Base-by-base conservation (phyloP, 2,797 vertebrate species). In the Lacerta bilineata region DNA sequence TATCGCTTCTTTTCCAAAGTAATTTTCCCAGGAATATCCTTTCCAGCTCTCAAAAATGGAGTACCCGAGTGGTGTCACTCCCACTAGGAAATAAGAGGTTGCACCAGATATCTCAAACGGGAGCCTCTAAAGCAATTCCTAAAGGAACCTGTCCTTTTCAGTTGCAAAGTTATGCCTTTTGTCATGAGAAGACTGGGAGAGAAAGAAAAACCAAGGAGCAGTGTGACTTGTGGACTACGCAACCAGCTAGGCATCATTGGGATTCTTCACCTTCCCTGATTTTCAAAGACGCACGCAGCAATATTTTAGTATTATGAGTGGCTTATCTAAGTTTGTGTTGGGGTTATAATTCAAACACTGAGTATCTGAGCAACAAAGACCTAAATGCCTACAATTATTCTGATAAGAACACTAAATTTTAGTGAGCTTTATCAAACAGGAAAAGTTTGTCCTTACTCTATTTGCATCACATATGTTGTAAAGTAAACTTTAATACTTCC, bases 401-500 rank as follows among this genome's bases (percentile, higher is more conserved):
- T 29, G 68, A 69, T 69, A 69, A 39, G 29, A 41, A 68, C 59
- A 64, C 23, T 50, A 33, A 59, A 36, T 59, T 84, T 25, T 17
- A 59, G 27, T 79, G 25, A 75, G 36, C 25, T 74, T 41, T 61
- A 27, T 5, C 8, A 61, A 3, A 17, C 17, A 41, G 36, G 25
- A 50, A 83, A 83, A 33, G 13, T n/a, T 82, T 68, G 25, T 68
- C 18, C 72, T 75, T 41, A 96, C 94, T 95, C 84, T 95, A 94
- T 95, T 91, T 93, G 13, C 74, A 91, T 92, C 90, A 93, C 87
- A 94, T 93, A 91, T 94, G 95, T 91, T 94, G 94, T 92, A 92
- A 43, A 93, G 91, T 93, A 96, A 96, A 96, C 83, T 74, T 88
- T 95, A 95, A 96, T 94, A 92, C 83, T 84, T 96, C 91, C 92